Conservation (phyloP, 2,888 invertebrate genomes). For the Drosophila neotestacea region DNA sequence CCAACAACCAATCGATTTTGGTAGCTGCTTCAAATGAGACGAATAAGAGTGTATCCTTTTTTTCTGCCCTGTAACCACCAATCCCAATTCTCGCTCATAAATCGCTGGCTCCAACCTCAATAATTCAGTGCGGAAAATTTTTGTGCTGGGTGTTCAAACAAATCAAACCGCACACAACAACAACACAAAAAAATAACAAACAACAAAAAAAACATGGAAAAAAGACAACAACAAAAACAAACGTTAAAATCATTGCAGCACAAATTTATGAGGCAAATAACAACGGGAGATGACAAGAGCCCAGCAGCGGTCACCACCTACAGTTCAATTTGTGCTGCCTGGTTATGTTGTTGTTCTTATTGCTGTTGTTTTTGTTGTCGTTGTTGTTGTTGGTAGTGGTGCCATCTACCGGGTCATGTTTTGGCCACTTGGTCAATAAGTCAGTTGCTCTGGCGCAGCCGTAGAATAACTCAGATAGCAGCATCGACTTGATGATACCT, state of each 20-base stretch:
- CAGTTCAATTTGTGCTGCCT: constrained; percentile 78
- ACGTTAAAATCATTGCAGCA: constrained; percentile 72
- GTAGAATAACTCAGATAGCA: constrained; percentile 14
- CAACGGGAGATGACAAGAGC: constrained; percentile 84
- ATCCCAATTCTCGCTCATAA: constrained; percentile 72
- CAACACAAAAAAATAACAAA: constrained; percentile 20
- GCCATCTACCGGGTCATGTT: constrained; percentile 61
- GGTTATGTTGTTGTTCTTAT: constrained; percentile 47
- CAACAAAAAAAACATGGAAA: constrained; percentile 14
- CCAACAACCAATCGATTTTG: constrained; percentile 68
- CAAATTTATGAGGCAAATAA: constrained; percentile 82
- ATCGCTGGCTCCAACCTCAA: constrained; percentile 74
- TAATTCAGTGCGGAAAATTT: constrained; percentile 80
- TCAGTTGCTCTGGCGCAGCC: constrained; percentile 50
- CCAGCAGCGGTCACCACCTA: constrained; percentile 80
- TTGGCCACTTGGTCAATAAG: constrained; percentile 69
- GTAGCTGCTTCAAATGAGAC: constrained; percentile 45
- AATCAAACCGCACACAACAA: constrained; percentile 59
- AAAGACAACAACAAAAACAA: constrained; percentile 13
- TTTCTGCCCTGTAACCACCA: constrained; percentile 9
- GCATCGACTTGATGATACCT: constrained; percentile 25
- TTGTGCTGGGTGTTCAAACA: constrained; percentile 77
- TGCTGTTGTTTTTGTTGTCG: background rate
- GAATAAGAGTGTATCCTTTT: constrained; percentile 15
- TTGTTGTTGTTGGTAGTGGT: constrained; percentile 10